Percentiles rank a stretch among this genome's conserved stretches.
Evolutionary conservation across 2,888 invertebrate genomes (phyloP).

Genomic region (Therioaphis trifolii): DNA sequence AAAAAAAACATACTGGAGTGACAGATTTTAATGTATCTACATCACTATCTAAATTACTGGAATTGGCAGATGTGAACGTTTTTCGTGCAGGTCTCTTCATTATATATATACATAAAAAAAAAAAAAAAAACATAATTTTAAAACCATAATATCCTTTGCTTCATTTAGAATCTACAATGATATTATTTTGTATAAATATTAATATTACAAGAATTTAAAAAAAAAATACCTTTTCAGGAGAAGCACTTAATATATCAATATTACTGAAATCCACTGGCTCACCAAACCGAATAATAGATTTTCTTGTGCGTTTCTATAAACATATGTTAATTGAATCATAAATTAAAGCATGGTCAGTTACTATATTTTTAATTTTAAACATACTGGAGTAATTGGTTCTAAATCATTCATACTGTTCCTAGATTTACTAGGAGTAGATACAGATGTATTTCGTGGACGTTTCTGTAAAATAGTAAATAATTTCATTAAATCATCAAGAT

Average conservation of each 20-base stretch:
- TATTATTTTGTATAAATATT: too few species aligned
- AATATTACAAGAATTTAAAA: too few species aligned
- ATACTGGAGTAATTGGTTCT: conserved; percentile 17
- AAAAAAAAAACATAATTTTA: too few species aligned
- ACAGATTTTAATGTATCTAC: neutral
- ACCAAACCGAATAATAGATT: conserved; percentile 1
- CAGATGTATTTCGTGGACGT: neutral
- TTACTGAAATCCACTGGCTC: neutral
- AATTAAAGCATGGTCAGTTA: neutral
- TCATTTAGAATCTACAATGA: too few species aligned
- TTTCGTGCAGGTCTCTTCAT: too few species aligned
- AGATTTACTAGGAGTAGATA: neutral
- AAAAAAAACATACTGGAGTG: neutral
- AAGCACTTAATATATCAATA: neutral
- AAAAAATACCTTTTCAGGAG: neutral
- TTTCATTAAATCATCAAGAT: neutral
- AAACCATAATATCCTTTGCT: too few species aligned
- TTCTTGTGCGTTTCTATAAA: neutral
- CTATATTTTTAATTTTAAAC: too few species aligned
- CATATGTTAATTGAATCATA: neutral
- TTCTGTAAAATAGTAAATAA: conserved; percentile 17
- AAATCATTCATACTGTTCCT: too few species aligned
- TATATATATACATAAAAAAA: too few species aligned
- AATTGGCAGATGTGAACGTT: too few species aligned
- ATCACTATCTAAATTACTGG: neutral